Evolutionary conservation across 2,888 invertebrate species (phyloP), one percentile per base, ranked within the genome.

Genomic region (Blastobasis lacticolella): DNA sequence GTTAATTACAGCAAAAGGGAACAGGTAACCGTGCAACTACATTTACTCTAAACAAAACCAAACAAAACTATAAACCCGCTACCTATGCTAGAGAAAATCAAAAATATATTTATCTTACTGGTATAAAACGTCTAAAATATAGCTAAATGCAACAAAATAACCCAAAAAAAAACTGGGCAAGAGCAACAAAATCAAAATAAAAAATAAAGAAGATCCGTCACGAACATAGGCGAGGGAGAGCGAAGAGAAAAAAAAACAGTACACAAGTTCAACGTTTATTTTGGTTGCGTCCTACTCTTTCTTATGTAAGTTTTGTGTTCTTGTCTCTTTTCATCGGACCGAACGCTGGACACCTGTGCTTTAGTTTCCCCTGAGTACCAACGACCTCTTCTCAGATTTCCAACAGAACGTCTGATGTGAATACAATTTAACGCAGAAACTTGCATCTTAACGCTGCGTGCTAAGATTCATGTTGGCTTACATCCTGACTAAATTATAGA

Each of bases 301-400:
- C 85, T 42, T 55, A 48, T 5, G 43, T 47, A 48, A 51, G 58
- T 70, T 71, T 54, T 10, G 42, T 77, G 73, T 64, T 49, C 52
- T 68, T 49, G 44, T 81, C 85, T 75, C 75, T 61, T 59, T 84
- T 76, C 61, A 60, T 55, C 79, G 61, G 73, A 68, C 81, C 80
- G 83, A 88, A 80, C 88, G 88, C 81, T 85, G 88, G 86, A 88
- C 88, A 88, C 88, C 88, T 88, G 88, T 88, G 88, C 88, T 87
- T 88, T 83, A 87, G 86, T 87, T 86, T 88, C 87, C 88, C 85
- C 81, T 75, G 81, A 86, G 88, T 88, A 86, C 85, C 88, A 88
- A 86, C 88, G 88, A 88, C 88, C 88, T 88, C 86, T 85, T 72
- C 63, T 62, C 50, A 54, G 59, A 59, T 64, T 59, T 67, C 68